Percentiles rank a stretch among this genome's conserved stretches.
Evolutionary conservation across 2,113 vertebrate genomes (phyloP).

Genomic region (Ceratotherium simum): DNA sequence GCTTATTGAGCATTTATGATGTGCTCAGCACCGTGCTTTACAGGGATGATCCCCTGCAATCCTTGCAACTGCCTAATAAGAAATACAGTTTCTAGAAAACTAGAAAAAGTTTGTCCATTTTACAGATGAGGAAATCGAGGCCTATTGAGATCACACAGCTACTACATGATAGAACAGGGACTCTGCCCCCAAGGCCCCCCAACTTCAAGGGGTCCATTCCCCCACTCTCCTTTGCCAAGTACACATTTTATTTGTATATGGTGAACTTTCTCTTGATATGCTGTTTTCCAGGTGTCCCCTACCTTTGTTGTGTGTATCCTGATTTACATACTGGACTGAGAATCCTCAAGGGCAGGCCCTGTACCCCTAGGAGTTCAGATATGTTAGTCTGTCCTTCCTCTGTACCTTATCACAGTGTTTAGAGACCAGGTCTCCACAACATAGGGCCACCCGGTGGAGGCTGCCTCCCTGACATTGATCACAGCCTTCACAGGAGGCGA

Average conservation of each 20-base stretch:
- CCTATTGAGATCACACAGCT: background rate
- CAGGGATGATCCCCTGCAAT: background rate
- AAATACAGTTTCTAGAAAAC: background rate
- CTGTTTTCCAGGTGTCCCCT: background rate
- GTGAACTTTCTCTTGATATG: background rate
- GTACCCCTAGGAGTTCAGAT: rapidly evolving
- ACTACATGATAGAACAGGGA: background rate
- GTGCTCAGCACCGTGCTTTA: background rate
- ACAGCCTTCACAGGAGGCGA: background rate
- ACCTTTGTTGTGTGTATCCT: background rate
- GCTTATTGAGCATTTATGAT: background rate
- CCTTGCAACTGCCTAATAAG: background rate
- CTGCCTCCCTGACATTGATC: background rate
- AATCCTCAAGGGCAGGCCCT: background rate
- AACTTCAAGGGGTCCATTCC: background rate
- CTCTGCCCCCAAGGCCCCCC: background rate
- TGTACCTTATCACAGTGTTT: background rate
- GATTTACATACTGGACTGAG: background rate
- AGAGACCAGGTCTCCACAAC: background rate
- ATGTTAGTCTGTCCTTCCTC: background rate
- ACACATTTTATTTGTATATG: background rate
- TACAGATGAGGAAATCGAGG: background rate
- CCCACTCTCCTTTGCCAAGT: background rate
- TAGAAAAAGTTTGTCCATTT: background rate
- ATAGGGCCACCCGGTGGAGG: background rate